Percentiles rank a stretch among this genome's conserved stretches.
Conservation (phyloP, 1,140 invertebrate genomes). For the Aphis gossypii region DNA sequence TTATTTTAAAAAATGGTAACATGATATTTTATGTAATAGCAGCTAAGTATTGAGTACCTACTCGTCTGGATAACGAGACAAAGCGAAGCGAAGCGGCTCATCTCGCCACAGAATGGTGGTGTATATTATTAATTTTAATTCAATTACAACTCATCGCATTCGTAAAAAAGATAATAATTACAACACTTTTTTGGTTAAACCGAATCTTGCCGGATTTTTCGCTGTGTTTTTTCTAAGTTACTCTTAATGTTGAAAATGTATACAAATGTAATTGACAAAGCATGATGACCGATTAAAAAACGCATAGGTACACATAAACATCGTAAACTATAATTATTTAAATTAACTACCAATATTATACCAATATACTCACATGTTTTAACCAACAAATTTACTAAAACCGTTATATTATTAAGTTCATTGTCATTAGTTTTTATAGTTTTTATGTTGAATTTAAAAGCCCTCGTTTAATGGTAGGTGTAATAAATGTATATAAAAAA, state of each 20-base stretch:
- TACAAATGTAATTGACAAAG: not conserved
- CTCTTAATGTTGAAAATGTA: not conserved
- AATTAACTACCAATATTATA: too few relatives aligned
- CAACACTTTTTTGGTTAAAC: not conserved
- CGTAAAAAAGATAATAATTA: not conserved
- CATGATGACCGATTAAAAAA: not conserved
- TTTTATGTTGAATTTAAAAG: not conserved
- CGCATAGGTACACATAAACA: too few relatives aligned
- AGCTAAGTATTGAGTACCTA: not conserved
- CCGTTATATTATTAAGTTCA: not conserved
- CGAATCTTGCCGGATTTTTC: not conserved
- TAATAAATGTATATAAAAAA: not conserved
- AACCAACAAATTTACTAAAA: not conserved
- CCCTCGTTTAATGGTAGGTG: not conserved
- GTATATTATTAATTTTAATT: not conserved
- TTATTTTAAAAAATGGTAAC: too few relatives aligned
- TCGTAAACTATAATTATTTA: too few relatives aligned
- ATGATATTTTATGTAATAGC: not conserved
- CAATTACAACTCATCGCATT: not conserved
- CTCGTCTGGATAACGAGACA: not conserved
- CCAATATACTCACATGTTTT: not conserved
- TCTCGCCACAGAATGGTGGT: not conserved
- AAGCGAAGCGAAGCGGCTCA: not conserved
- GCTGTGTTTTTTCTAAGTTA: not conserved
- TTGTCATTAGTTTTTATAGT: not conserved